Evolutionary conservation across 2,113 vertebrate species (phyloP), one percentile per base, ranked within the genome.

Genomic region (Cololabis saira): DNA sequence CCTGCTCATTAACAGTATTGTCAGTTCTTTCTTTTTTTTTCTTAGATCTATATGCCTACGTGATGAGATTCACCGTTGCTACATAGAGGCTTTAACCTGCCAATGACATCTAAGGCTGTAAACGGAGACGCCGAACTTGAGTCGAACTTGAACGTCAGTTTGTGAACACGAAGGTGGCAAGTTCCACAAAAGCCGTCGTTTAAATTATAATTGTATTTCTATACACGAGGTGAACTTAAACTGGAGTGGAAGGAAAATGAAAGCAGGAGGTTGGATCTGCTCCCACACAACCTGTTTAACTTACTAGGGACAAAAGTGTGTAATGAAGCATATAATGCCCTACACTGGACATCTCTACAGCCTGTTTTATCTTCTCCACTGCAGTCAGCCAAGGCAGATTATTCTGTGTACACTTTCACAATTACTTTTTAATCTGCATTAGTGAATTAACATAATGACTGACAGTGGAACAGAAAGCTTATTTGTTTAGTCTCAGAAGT

Each of bases 371-470:
- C 91, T 81, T 60, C 71, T 80, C 43, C 59, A 71, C 87, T 74
- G 86, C 85, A 82, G 87, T 89, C 80, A 71, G 82, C 83, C 80
- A 67, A 89, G 82, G 78, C 82, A 85, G 88, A 92, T 92, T 90
- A 90, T 85, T 85, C 78, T 87, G 87, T 87, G 85, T 89, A 91
- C 86, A 90, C 90, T 91, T 90, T 87, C 83, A 83, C 89, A 92
- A 91, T 91, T 91, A 90, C 86, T 88, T 92, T 89, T 84, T 92
- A 93, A 93, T 92, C 88, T 88, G 91, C 83, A 90, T 91, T 90
- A 89, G 83, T 57, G 51, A 90, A 92, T 92, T 91, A 90, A 85
- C 92, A 93, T 91, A 91, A 85, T 90, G 84, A 91, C 84, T 92
- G 90, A 87, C 88, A 74, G 87, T 86, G 81, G 76, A 87, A 87